Conservation (phyloP, 2,113 vertebrate genomes). For the Crotophaga sulcirostris region DNA sequence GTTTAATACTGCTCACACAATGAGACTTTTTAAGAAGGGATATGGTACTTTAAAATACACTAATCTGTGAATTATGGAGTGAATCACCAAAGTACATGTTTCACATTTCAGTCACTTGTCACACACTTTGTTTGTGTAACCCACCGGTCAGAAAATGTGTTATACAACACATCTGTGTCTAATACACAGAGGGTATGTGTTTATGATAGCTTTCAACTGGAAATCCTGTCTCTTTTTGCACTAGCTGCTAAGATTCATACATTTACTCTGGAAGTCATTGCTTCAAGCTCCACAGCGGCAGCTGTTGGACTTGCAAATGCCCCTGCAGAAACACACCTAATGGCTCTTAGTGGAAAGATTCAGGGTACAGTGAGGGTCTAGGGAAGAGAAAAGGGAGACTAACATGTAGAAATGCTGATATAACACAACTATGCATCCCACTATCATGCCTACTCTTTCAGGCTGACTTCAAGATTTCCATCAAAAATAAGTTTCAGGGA, state of each 20-base stretch:
- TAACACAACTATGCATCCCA: neutral
- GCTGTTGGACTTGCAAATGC: neutral
- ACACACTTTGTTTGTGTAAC: neutral
- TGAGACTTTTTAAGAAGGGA: neutral
- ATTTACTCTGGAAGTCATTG: neutral
- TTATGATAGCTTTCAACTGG: neutral
- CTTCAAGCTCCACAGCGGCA: neutral
- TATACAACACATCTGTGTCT: neutral
- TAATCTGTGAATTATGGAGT: neutral
- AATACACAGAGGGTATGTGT: neutral
- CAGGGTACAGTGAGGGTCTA: neutral
- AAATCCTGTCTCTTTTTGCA: neutral
- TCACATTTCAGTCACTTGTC: slow-evolving; percentile 5
- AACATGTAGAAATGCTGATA: neutral
- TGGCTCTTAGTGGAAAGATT: neutral
- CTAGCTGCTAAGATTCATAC: neutral
- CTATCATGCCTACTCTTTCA: neutral
- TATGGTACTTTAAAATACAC: neutral
- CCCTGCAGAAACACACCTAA: neutral
- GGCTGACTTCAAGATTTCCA: neutral
- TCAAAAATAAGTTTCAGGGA: neutral
- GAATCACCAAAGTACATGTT: neutral
- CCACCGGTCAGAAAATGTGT: neutral
- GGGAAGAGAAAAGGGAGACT: neutral
- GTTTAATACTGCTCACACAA: neutral